Evolutionary conservation across 2,797 vertebrate genomes (phyloP), one percentile per base, ranked within the genome.

Genomic region (Rhinichthys osculus): DNA sequence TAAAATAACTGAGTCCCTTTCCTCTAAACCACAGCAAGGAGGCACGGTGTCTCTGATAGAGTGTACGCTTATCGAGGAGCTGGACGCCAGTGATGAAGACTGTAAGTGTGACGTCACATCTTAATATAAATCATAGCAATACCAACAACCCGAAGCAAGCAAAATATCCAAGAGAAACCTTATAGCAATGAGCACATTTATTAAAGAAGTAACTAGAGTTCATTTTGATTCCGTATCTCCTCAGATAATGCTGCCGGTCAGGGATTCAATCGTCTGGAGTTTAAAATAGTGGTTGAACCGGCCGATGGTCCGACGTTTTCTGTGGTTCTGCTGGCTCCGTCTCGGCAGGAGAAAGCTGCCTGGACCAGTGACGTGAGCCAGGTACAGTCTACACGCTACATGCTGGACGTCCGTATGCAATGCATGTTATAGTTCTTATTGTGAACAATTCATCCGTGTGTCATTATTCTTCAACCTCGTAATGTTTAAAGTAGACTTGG

Each of bases 341-440:
- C 98, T 0, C 96, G 96, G 16, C 98, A 99, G 89, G 98, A 99
- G 88, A 99, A 99, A 85, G 97, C 97, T 0, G 98, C 97, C 0
- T 99, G 98, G 98, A 99, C 96, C 88, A 99, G 98, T 3, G 98
- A 99, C 90, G 97, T 99, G 92, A 99, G 98, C 90, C 98, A 99
- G 97, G 98, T 98, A 35, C 70, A 7, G 42, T 23, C 13, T 8
- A n/a, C 59, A 59, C 5, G 1, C 19, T 16, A 71, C 44, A 44
- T 13, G 42, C 7, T 16, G 11, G 13, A 4, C 10, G 54, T 64
- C 59, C 2, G 11, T 27, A 3, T 14, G 62, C 30, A 30, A 64
- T 64, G 27, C 27, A 66, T 66, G 62, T 16, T 27, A 27, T 27
- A 62, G n/a, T 5, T 62, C 59, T 11, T 27, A 14, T 7, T 30